Evolutionary conservation across 2,113 vertebrate genomes (phyloP), one percentile per base, ranked within the genome.

Genomic region (Sitta europaea): DNA sequence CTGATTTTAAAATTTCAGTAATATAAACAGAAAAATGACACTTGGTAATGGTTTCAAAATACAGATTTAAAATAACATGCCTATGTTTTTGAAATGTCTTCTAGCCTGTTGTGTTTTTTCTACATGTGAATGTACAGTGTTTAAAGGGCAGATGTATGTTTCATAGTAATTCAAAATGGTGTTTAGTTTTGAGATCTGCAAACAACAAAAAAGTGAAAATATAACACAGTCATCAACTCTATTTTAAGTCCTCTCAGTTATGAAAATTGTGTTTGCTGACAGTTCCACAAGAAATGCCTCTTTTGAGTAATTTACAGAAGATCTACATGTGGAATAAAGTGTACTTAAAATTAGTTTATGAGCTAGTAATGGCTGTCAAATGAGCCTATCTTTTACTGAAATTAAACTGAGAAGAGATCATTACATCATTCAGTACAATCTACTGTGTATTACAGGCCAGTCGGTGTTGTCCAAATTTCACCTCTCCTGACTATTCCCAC

Each of bases 231-330:
- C 59, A 71, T 86, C 24, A 48, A 24, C 38, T 84, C 28, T 83
- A 62, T 82, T 93, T 82, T 88, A 80, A 94, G 45, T 33, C 50
- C 23, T 65, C 47, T 83, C 9, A 14, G 29, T 86, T 94, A 51
- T 5, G 17, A 47, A 51, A 88, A 1, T 74, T 50, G 38, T 53
- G 28, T 91, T 94, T 83, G 23, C 72, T 82, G 71, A 47, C 13
- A 71, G 23, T 76, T 92, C 18, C 33, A 22, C 43, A 42, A 68
- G 72, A 79, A 83, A 89, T 79, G 33, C 6, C 54, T 62, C 25
- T 51, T 90, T 40, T 85, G 40, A 77, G 51, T 84, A 43, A 58
- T 48, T 71, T 77, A 83, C 25, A 55, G 77, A 55, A 58, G n/a
- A 58, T 59, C 33, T 71, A 24, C n/a, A 9, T 31, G 29, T 8